These are phyloP conservation scores for Calypte anna DNA, from an alignment of 2,113 vertebrate genomes.

Conservation along the genomic window DNA sequence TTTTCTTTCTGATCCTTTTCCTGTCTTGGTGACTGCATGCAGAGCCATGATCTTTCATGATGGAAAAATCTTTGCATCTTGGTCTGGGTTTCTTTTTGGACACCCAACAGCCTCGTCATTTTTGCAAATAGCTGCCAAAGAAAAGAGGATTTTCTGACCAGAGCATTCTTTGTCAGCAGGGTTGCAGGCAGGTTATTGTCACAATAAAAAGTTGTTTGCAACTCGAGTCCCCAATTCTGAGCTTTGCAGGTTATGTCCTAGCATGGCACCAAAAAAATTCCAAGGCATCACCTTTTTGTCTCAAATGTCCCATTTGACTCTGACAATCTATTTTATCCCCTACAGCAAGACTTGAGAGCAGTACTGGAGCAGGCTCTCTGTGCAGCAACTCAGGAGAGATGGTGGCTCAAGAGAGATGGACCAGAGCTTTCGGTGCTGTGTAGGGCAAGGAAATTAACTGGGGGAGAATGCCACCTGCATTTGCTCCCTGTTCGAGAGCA, in stretches of 20 bases:
- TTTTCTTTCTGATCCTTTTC: neutral
- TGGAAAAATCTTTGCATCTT: neutral
- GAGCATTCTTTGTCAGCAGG: neutral
- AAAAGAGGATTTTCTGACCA: neutral
- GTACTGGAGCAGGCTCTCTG: neutral
- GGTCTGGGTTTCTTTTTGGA: neutral
- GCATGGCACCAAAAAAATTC: neutral
- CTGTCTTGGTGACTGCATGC: neutral
- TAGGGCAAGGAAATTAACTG: too few relatives aligned
- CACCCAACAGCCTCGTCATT: neutral
- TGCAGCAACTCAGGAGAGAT: accelerated
- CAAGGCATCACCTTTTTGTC: neutral
- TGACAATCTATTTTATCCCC: neutral
- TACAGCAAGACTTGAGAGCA: neutral
- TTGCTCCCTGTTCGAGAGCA: neutral
- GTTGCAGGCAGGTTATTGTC: neutral
- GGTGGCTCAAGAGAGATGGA: neutral
- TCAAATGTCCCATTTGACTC: neutral
- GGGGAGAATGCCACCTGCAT: accelerated
- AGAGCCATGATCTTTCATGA: neutral
- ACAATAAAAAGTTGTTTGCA: neutral
- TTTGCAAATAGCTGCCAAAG: neutral
- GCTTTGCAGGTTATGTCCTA: neutral
- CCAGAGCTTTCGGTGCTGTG: accelerated
- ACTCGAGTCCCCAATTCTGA: neutral